Evolutionary conservation across 1,140 invertebrate species (phyloP), one percentile per base, ranked within the genome.

Genomic region (Chymomyza costata): DNA sequence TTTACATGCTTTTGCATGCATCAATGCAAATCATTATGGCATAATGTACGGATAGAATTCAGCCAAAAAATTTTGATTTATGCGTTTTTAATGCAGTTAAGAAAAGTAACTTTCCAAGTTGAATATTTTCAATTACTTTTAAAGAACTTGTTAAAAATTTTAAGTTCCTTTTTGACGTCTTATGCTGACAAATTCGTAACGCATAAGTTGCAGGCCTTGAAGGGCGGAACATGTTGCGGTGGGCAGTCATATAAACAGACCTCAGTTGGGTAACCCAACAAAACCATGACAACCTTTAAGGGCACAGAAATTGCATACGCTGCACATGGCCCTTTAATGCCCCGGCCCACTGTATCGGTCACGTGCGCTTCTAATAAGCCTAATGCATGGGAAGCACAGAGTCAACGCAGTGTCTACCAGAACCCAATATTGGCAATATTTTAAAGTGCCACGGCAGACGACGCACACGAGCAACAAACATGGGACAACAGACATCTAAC

Each of bases 401-500:
- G 32, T 21, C 15, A 48, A 30, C 66, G 74, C 34, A 78, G 38
- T n/a, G n/a, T n/a, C n/a, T n/a, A n/a, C 57, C 49, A 78, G 53
- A 52, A 70, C 66, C 78, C 71, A 76, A 76, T 76, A 76, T 80
- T 71, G 66, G 71, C 48, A 78, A 78, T 78, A 78, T 80, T 78
- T 78, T 78, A 78, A 78, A 78, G 73, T 80, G 71, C 55, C 21
- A 16, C 1, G n/a, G 3, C 1, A 18, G 11, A 18, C 5, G 7
- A 15, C 3, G 7, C 25, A 17, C 44, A 28, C 31, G n/a, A n/a
- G n/a, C n/a, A n/a, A n/a, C 19, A 38, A 50, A 17, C 60, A 71
- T 71, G 71, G 66, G 71, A 59, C 71, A n/a, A n/a, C n/a, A n/a
- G n/a, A n/a, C n/a, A n/a, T 57, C 41, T 18, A 31, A 16, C 43